Conservation (phyloP, 2,888 invertebrate genomes). For the Nezara viridula region DNA sequence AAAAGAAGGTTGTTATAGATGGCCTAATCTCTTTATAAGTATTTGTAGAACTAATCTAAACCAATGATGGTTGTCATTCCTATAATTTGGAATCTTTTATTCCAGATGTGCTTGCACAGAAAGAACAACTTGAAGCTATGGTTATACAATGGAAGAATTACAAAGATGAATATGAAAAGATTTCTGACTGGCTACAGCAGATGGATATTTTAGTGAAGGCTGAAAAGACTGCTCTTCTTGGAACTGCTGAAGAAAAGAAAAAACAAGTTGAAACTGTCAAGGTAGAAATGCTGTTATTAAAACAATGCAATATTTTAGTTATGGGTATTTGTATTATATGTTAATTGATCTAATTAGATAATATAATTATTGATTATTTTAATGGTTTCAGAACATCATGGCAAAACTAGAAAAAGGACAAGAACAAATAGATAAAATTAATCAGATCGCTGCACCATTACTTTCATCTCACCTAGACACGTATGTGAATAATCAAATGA, state of each 20-base stretch:
- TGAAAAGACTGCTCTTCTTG: slow-evolving; percentile 85
- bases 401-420: slow-evolving; percentile 83
- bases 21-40: not conserved
- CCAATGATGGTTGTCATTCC: not conserved
- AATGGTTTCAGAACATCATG: slow-evolving; percentile 76
- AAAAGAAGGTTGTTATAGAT: not conserved
- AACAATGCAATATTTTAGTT: not conserved
- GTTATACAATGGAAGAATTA: slow-evolving; percentile 89
- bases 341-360: not conserved
- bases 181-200: slow-evolving; percentile 94
- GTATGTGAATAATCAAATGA: slow-evolving; percentile 88
- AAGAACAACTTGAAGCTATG: slow-evolving; percentile 85
- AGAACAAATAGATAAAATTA: slow-evolving; percentile 85
- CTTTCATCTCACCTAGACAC: slow-evolving; percentile 88
- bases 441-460: slow-evolving; percentile 82
- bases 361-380: slow-evolving; percentile 31
- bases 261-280: slow-evolving; percentile 85
- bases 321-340: not conserved
- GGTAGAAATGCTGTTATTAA: slow-evolving; percentile 63
- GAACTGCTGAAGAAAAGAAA: slow-evolving; percentile 85
- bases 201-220: slow-evolving; percentile 92
- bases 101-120: slow-evolving; percentile 84
- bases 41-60: no score
- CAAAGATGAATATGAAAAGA: slow-evolving; percentile 91
- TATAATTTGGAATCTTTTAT: slow-evolving; percentile 62